These are phyloP conservation scores for Podarcis siculus DNA, from an alignment of 2,797 vertebrate species.

Conservation along the genomic window DNA sequence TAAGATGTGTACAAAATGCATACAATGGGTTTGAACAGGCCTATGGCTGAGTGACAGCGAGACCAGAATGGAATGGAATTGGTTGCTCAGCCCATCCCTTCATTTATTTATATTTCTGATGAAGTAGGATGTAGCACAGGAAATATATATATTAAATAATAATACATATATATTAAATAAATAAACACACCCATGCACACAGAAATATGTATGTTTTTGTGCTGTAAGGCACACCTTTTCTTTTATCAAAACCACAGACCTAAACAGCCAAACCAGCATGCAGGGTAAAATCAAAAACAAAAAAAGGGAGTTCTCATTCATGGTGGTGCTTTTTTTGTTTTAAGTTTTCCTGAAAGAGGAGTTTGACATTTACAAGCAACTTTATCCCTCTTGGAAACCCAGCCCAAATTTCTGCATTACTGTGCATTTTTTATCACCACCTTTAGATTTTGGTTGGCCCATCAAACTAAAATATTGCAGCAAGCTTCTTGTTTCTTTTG, in stretches of 20 bases:
- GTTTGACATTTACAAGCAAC: background rate
- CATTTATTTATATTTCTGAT: background rate
- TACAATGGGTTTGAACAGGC: no score
- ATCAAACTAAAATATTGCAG: slow-evolving; percentile 15
- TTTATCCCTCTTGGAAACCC: slow-evolving; percentile 23
- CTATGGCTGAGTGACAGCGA: no score
- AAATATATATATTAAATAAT: no score
- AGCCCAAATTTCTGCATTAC: background rate
- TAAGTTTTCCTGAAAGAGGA: background rate
- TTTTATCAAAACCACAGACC: background rate
- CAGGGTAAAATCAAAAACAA: background rate
- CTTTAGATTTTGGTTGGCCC: background rate
- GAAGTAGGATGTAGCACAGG: no score
- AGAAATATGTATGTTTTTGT: no score
- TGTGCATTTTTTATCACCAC: background rate
- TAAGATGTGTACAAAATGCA: no score
- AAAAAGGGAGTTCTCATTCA: background rate
- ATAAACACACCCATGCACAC: no score
- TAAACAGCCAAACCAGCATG: background rate
- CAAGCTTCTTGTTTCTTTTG: slow-evolving; percentile 17
- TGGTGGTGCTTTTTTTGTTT: background rate
- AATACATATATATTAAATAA: no score
- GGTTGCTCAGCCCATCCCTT: background rate
- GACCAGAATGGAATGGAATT: no score
- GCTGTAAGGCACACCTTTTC: no score